A percentile compares a stretch with the other conserved stretches of the same genome.
Conservation (phyloP, 2,888 invertebrate species). For the Notocelia uddmanniana region DNA sequence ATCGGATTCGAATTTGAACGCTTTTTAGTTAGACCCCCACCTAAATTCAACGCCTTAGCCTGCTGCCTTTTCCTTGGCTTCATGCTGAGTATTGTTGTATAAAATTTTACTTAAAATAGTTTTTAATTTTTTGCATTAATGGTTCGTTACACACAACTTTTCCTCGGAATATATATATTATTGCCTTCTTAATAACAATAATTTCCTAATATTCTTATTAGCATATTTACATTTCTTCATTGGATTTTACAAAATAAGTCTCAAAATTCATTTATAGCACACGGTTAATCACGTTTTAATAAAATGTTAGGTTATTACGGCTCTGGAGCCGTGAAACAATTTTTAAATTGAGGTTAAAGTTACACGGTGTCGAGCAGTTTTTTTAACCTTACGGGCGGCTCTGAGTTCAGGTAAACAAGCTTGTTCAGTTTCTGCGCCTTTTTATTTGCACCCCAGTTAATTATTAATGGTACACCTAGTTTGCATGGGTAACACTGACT, state of each 20-base stretch:
- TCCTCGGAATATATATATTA: too few species aligned
- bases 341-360: conserved; percentile 26
- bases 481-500: conserved; percentile 17
- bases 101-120: too few species aligned
- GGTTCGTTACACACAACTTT: too few species aligned
- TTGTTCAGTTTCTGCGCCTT: conserved; percentile 38
- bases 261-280: not conserved
- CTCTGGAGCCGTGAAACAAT: not conserved
- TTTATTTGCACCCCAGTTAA: conserved; percentile 37
- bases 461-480: conserved; percentile 41
- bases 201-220: too few species aligned
- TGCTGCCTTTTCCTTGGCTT: too few species aligned
- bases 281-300: not conserved
- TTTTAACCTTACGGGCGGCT: conserved; percentile 18
- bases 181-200: too few species aligned
- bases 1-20: too few species aligned
- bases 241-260: not conserved
- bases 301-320: not conserved
- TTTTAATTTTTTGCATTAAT: too few species aligned
- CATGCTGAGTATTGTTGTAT: too few species aligned
- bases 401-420: conserved; percentile 35
- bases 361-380: conserved; percentile 23
- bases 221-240: too few species aligned
- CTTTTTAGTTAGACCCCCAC: too few species aligned
- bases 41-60: too few species aligned